These are phyloP conservation scores for Drosophila fuyamai DNA, from an alignment of 1,140 invertebrate species.

Conservation along the genomic window DNA sequence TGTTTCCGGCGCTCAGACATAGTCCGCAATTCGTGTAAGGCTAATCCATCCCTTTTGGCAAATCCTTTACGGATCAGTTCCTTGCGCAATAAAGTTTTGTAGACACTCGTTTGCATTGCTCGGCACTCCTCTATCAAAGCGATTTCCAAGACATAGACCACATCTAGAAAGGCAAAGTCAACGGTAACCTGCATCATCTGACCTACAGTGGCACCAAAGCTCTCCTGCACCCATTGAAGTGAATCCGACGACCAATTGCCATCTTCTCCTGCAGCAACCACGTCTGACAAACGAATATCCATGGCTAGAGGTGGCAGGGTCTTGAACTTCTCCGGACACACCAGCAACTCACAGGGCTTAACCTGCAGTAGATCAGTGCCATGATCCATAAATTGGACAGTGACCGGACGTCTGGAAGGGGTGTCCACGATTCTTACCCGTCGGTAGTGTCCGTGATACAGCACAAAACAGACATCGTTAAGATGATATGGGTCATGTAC, in stretches of 20 bases:
- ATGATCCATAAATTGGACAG: conserved; percentile 56
- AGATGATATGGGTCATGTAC: not conserved
- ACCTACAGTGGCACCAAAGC: not conserved
- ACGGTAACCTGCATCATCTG: conserved; percentile 43
- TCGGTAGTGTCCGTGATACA: not conserved
- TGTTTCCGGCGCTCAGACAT: not conserved
- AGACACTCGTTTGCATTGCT: conserved; percentile 29
- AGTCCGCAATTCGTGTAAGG: not conserved
- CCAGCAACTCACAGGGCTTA: conserved; percentile 13
- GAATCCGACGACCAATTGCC: conserved; percentile 10
- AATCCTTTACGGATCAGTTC: conserved; percentile 37
- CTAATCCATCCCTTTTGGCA: not conserved
- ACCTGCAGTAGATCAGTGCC: conserved; percentile 33
- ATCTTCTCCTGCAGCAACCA: conserved; percentile 4
- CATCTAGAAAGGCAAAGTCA: conserved; percentile 32
- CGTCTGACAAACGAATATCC: conserved; percentile 36
- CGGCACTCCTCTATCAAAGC: conserved; percentile 49
- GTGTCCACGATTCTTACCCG: conserved; percentile 52
- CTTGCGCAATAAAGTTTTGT: conserved; percentile 5
- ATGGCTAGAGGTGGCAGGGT: conserved; percentile 30
- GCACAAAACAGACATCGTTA: conserved; percentile 49
- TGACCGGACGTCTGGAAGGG: not conserved
- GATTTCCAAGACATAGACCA: conserved; percentile 41
- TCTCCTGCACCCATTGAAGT: conserved; percentile 16
- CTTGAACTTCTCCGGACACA: conserved; percentile 31